phyloP scores from a whole-genome alignment of 1,140 invertebrate species.

The Pseudomyrmex flavicornis region DNA sequence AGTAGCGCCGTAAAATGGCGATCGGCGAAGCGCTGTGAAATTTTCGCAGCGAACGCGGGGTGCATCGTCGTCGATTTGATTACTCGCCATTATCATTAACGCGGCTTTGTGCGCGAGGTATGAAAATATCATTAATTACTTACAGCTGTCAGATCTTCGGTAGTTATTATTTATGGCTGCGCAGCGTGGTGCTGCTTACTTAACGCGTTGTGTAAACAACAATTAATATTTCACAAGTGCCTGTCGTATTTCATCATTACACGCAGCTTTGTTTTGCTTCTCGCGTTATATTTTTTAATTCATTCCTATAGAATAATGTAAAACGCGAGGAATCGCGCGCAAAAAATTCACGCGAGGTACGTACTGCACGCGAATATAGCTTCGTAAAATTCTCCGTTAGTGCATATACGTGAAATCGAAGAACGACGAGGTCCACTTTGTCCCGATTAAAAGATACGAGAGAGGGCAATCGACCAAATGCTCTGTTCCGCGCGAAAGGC shows the following conservation, averaged over 20 bases:
- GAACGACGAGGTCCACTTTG: slow-evolving; percentile 5
- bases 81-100: slow-evolving; percentile 7
- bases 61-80: slow-evolving; percentile 19
- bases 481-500: background rate
- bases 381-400: background rate
- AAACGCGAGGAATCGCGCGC: background rate
- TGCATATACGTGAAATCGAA: background rate
- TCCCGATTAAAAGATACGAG: slow-evolving; percentile 25
- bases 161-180: background rate
- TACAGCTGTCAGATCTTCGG: slow-evolving; percentile 7
- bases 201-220: too few relatives aligned
- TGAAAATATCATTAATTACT: slow-evolving; percentile 35
- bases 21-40: slow-evolving; percentile 18
- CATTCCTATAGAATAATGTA: too few relatives aligned
- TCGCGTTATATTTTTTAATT: too few relatives aligned
- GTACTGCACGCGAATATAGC: background rate
- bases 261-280: too few relatives aligned
- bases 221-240: too few relatives aligned
- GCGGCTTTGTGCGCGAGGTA: background rate
- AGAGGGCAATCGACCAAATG: slow-evolving; percentile 3
- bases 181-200: too few relatives aligned
- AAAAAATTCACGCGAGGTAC: background rate
- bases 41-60: background rate
- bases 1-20: slow-evolving; percentile 4
- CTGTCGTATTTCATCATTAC: too few relatives aligned